Evolutionary conservation across 2,113 vertebrate genomes (phyloP), one percentile per base, ranked within the genome.

Genomic region (Hippocampus abdominalis): DNA sequence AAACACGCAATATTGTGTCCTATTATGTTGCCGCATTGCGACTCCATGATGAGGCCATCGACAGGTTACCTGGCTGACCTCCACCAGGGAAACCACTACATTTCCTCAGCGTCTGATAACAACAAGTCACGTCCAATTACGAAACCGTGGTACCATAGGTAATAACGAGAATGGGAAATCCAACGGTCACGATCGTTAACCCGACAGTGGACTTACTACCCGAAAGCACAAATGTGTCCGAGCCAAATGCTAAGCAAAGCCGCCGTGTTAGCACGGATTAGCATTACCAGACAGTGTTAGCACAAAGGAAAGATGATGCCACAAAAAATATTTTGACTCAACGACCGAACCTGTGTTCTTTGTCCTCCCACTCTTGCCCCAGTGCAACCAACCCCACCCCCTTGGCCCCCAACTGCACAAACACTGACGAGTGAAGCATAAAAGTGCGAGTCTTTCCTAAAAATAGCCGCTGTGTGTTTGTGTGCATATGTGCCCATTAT

Each of bases 401-500:
- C 32, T 36, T 36, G 6, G 0, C 32, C 29, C 32, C 32, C 32
- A 36, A 64, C 32, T 32, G 64, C 44, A 66, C 54, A 53, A 42
- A 66, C 57, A 76, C 57, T 73, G 71, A 66, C 57, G 69, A 76
- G 44, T 42, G 53, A 51, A 70, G 70, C 69, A 65, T 71, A 72
- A 71, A 78, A 66, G 72, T 66, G 53, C 64, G 10, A 77, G 32
- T 12, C 66, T 74, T 51, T 70, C 71, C 86, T 84, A 79, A 87
- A 89, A 82, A 84, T 87, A 89, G 63, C 81, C 49, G 18, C 16
- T 10, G 32, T 73, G 49, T 68, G 69, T 68, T 39, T 66, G 56
- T 73, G 66, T 63, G 69, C 57, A 42, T 49, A 62, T 44, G 57
- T 63, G 66, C 51, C 48, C 61, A 36, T 77, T 66, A 72, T 40